Conservation (phyloP, 2,797 vertebrate species). For the Xiphophorus birchmanni region DNA sequence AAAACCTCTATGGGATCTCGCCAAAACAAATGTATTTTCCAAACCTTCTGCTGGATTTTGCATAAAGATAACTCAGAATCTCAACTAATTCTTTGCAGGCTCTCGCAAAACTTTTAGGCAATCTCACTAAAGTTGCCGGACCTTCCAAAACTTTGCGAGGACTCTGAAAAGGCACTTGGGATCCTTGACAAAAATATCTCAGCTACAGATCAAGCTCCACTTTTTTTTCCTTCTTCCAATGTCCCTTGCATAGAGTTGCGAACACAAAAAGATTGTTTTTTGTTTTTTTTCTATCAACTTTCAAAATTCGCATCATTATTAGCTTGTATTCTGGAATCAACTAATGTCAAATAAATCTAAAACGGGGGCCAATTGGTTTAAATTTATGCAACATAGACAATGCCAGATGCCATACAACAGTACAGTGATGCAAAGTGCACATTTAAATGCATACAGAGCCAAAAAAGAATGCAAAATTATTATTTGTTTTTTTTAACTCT, state of each 20-base stretch:
- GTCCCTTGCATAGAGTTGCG: too few relatives aligned
- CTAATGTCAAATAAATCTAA: not conserved
- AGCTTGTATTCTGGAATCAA: constrained; percentile 3
- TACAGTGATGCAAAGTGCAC: not conserved
- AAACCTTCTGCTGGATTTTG: not conserved
- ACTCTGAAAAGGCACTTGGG: not conserved
- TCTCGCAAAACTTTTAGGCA: not conserved
- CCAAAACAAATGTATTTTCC: not conserved
- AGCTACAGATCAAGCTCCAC: not conserved
- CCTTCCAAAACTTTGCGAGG: not conserved
- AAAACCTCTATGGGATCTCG: not conserved
- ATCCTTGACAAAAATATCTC: not conserved
- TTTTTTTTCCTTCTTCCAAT: not conserved
- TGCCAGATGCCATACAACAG: too few relatives aligned
- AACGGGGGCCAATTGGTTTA: not conserved
- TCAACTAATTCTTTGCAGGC: not conserved
- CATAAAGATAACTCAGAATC: not conserved
- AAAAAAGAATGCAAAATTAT: not conserved
- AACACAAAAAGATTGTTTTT: not conserved
- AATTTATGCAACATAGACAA: constrained; percentile 1
- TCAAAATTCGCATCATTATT: not conserved
- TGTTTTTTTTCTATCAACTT: not conserved
- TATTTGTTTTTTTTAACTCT: not conserved
- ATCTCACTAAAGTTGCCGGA: not conserved
- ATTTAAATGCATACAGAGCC: not conserved